Evolutionary conservation across 2,888 invertebrate species (phyloP).

Genomic region (Noctua pronuba): DNA sequence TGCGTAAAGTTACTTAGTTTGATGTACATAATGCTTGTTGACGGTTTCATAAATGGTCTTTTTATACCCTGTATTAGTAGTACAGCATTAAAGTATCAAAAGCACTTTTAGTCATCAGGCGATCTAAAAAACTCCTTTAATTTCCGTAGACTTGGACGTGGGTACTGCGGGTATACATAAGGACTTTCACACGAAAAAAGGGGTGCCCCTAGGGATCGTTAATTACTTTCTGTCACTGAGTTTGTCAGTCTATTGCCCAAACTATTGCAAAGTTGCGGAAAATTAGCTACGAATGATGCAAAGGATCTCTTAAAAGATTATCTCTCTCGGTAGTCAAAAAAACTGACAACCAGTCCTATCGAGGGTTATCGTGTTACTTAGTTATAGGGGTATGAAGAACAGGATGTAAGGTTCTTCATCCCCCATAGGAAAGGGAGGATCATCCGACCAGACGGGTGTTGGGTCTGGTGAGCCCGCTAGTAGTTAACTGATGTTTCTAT

Average conservation of each 20-base stretch:
- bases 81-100: too few species aligned
- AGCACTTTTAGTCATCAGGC: neutral
- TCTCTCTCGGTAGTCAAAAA: neutral
- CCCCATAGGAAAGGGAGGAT: too few species aligned
- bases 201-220: neutral
- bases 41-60: too few species aligned
- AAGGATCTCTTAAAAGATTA: neutral
- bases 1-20: too few species aligned
- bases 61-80: too few species aligned
- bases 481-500: too few species aligned
- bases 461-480: too few species aligned
- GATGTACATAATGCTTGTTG: too few species aligned
- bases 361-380: neutral
- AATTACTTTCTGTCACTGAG: slow-evolving; percentile 8
- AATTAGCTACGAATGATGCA: neutral
- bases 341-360: neutral
- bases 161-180: neutral
- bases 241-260: neutral
- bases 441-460: too few species aligned
- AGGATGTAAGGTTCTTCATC: too few species aligned
- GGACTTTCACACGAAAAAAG: slow-evolving; percentile 2
- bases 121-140: neutral
- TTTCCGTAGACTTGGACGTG: neutral
- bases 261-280: neutral
- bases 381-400: too few species aligned